phyloP scores from a whole-genome alignment of 2,797 vertebrate species.

The Carduelis carduelis region DNA sequence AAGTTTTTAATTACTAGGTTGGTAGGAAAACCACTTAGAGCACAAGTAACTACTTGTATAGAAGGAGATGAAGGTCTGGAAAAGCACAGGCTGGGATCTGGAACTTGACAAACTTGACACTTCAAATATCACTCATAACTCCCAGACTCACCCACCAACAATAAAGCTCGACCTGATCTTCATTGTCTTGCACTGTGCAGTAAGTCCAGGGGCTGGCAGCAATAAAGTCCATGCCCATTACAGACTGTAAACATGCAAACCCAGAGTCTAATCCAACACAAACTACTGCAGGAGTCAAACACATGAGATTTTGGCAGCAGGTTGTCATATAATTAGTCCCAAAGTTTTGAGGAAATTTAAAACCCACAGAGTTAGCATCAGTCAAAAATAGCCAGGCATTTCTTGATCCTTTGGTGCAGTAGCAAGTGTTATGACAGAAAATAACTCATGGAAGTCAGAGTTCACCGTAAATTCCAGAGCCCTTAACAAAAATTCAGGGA shows the following conservation, averaged over 20 bases:
- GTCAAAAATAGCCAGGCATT: background rate
- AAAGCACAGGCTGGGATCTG: background rate
- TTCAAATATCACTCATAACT: accelerated
- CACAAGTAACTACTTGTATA: too few relatives aligned
- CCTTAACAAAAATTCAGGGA: background rate
- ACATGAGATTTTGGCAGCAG: background rate
- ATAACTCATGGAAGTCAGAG: background rate
- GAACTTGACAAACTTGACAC: background rate
- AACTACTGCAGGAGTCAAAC: background rate
- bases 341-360: background rate
- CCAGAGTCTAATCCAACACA: background rate
- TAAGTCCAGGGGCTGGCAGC: background rate
- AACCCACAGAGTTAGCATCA: background rate
- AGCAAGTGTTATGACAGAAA: background rate
- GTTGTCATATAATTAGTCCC: background rate
- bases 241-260: background rate
- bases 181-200: background rate
- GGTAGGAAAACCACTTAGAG: background rate
- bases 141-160: background rate
- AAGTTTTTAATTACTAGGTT: background rate
- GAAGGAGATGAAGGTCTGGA: background rate
- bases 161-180: background rate
- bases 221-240: background rate
- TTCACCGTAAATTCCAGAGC: background rate
- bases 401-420: background rate